Percentiles rank a stretch among this genome's conserved stretches.
phyloP scores from a whole-genome alignment of 2,797 vertebrate species.

The Pogonophryne albipinna region DNA sequence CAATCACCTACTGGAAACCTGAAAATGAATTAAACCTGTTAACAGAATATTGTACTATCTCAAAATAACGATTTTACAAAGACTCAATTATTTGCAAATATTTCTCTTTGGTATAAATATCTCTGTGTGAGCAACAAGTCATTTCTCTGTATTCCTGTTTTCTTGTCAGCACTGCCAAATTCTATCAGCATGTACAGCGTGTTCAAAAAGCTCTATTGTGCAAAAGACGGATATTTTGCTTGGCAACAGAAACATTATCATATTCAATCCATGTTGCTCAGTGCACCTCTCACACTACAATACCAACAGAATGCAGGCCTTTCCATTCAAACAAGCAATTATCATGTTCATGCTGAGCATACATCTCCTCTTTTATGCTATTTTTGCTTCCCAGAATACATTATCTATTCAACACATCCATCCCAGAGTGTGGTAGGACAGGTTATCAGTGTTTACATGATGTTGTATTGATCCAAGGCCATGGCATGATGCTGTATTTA shows the following conservation, averaged over 20 bases:
- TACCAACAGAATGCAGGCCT: slow-evolving; percentile 48
- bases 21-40: neutral
- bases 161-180: slow-evolving; percentile 42
- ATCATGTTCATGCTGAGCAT: slow-evolving; percentile 37
- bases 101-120: slow-evolving; percentile 5
- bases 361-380: slow-evolving; percentile 51
- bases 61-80: neutral
- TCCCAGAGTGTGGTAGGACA: slow-evolving; percentile 45
- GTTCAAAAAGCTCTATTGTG: slow-evolving; percentile 51
- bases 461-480: slow-evolving; percentile 70
- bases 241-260: slow-evolving; percentile 69
- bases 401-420: slow-evolving; percentile 61
- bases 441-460: slow-evolving; percentile 66
- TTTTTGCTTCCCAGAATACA: slow-evolving; percentile 53
- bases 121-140: slow-evolving; percentile 21
- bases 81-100: neutral
- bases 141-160: slow-evolving; percentile 26
- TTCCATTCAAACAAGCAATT: slow-evolving; percentile 64
- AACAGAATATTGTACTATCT: neutral
- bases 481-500: slow-evolving; percentile 62
- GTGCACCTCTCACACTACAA: slow-evolving; percentile 52
- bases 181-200: slow-evolving; percentile 30
- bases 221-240: slow-evolving; percentile 67
- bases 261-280: slow-evolving; percentile 61
- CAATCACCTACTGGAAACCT: neutral